Conservation (phyloP, 2,113 vertebrate genomes). For the Gopherus flavomarginatus region DNA sequence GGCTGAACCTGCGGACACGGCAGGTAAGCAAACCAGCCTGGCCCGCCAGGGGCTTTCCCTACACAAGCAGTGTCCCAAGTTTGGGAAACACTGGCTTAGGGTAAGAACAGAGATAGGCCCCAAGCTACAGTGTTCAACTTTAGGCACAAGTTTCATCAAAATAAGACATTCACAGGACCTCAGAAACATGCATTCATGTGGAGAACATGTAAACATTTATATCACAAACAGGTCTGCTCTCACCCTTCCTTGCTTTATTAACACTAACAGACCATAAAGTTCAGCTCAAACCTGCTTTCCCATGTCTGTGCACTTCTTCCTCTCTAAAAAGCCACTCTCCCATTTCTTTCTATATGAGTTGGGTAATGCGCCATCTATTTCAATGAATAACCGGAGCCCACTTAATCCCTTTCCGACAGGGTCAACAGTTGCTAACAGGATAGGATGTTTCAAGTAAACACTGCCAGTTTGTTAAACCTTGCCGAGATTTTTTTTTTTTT, state of each 20-base stretch:
- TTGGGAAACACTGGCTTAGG: not conserved
- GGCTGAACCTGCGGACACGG: too few relatives aligned
- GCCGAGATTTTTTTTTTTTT: conserved; percentile 26
- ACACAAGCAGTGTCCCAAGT: too few relatives aligned
- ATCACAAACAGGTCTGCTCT: not conserved
- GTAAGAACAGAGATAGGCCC: not conserved
- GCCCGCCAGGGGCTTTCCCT: too few relatives aligned
- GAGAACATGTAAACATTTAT: not conserved
- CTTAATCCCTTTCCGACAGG: conserved; percentile 45
- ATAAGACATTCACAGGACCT: not conserved
- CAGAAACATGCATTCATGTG: not conserved
- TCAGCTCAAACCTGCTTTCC: not conserved
- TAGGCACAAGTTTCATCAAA: not conserved
- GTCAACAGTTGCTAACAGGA: not conserved
- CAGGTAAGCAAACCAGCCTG: too few relatives aligned
- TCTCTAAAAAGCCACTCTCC: not conserved
- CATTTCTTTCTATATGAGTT: not conserved
- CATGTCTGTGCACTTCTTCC: conserved; percentile 4
- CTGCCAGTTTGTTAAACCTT: conserved; percentile 44
- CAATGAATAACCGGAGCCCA: conserved; percentile 39
- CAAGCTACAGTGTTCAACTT: not conserved
- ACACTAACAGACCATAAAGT: not conserved
- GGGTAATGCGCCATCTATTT: conserved; percentile 9
- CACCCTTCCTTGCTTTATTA: not conserved
- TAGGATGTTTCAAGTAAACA: conserved; percentile 63